Conservation (phyloP, 2,888 invertebrate genomes). For the Trileptium ribeirensis region DNA sequence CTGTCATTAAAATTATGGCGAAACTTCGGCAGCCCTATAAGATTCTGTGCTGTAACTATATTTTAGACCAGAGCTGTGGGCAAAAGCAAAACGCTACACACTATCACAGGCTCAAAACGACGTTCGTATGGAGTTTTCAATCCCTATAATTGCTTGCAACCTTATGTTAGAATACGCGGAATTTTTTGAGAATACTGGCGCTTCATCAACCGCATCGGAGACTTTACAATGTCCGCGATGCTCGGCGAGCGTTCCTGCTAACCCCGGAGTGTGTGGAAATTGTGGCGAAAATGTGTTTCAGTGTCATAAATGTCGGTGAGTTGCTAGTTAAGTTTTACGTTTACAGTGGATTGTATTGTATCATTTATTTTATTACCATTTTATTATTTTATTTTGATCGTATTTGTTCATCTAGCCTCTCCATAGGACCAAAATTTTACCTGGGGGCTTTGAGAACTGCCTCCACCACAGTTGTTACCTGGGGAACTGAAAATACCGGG, state of each 20-base stretch:
- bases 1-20: too few species aligned
- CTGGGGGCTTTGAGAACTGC: too few species aligned
- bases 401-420: too few species aligned
- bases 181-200: slow-evolving; percentile 69
- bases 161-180: slow-evolving; percentile 96
- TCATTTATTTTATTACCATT: too few species aligned
- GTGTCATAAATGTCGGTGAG: slow-evolving; percentile 87
- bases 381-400: too few species aligned
- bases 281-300: slow-evolving; percentile 98
- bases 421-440: too few species aligned
- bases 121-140: slow-evolving; percentile 80
- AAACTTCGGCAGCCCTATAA: too few species aligned
- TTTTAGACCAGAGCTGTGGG: slow-evolving; percentile 62
- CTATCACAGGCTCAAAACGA: slow-evolving; percentile 86
- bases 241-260: slow-evolving; percentile 89
- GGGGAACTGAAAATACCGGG: too few species aligned
- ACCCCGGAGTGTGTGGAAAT: slow-evolving; percentile 91
- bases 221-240: slow-evolving; percentile 61
- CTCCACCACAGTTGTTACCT: too few species aligned
- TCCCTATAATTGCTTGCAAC: slow-evolving; percentile 94
- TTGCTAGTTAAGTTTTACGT: too few species aligned
- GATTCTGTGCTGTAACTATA: not conserved
- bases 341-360: too few species aligned
- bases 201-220: slow-evolving; percentile 83
- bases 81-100: slow-evolving; percentile 84